Base-by-base conservation (phyloP, 2,888 invertebrate species). In the Himalopsyche anomala region DNA sequence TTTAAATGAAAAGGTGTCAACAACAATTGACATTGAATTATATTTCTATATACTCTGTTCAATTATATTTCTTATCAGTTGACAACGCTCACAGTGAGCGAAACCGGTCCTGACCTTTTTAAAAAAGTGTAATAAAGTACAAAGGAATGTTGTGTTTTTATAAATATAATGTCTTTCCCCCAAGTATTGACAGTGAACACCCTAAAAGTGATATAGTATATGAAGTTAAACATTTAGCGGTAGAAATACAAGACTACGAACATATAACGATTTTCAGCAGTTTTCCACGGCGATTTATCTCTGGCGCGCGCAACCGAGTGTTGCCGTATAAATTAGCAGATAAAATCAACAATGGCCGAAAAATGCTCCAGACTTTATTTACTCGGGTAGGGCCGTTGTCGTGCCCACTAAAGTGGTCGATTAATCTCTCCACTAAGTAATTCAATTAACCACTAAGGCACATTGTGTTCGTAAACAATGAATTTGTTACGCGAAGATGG, bases 291-390 rank as follows among this genome's bases (percentile, higher is more conserved):
- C 38, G 36, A 36, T 15, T 74, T 74, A 74, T 74, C 74, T 28
- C 74, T 15, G 5, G 74, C 74, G 74, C 15, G 74, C 36, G 74
- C 74, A 36, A 4, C 74, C 28, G 19, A 80, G 54, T 81, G 81
- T 45, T 54, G 45, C 54, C 36, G 55, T 54, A 81, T 81, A 81
- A 81, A 81, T 81, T 54, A 54, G 36, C 9, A 54, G 81, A 81
- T 81, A 81, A 81, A 54, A 81, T 81, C 81, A 81, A 81, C 81
- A 81, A 81, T 81, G 81, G 81, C 81, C 54, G 51, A 54, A 81
- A 81, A 81, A 54, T 51, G 17, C 15, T 81, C 81, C 81, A 51
- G 81, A 51, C 81, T 38, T 81, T 74, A 74, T 28, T 74, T 74
- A 74, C 74, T 36, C 74, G 8, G 74, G 5, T 38, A 28, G 74